Evolutionary conservation across 1,140 invertebrate genomes (phyloP).

Genomic region (Mylabris phalerata): DNA sequence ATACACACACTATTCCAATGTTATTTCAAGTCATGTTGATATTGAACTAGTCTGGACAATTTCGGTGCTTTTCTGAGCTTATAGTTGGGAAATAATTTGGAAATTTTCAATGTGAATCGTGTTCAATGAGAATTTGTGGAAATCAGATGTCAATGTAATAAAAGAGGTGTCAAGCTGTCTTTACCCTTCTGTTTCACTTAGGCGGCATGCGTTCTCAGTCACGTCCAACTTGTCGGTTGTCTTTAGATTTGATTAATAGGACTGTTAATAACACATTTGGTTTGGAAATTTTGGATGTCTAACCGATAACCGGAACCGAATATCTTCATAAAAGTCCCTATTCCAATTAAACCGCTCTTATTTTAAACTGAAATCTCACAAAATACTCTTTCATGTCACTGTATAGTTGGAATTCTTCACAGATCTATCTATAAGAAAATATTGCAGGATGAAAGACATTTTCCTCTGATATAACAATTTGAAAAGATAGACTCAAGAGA

Average conservation of each 20-base stretch:
- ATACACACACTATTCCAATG: not conserved
- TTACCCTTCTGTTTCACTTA: conserved; percentile 27
- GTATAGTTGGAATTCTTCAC: too few species aligned
- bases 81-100: conserved; percentile 5
- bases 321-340: conserved; percentile 27
- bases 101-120: too few species aligned
- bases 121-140: conserved; percentile 5
- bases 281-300: conserved; percentile 9
- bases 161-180: conserved; percentile 28
- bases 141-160: conserved; percentile 12
- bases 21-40: not conserved
- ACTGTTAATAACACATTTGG: conserved; percentile 24
- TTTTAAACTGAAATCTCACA: too few species aligned
- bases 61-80: conserved; percentile 1
- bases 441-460: conserved; percentile 5
- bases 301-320: conserved; percentile 21
- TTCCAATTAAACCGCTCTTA: too few species aligned
- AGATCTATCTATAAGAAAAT: too few species aligned
- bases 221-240: conserved; percentile 23
- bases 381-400: too few species aligned
- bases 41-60: not conserved
- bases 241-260: conserved; percentile 32
- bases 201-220: conserved; percentile 23
- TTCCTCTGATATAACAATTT: conserved; percentile 9
- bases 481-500: conserved; percentile 17